These are phyloP conservation scores for Corvus hawaiiensis DNA, from an alignment of 2,113 vertebrate genomes.

Conservation along the genomic window DNA sequence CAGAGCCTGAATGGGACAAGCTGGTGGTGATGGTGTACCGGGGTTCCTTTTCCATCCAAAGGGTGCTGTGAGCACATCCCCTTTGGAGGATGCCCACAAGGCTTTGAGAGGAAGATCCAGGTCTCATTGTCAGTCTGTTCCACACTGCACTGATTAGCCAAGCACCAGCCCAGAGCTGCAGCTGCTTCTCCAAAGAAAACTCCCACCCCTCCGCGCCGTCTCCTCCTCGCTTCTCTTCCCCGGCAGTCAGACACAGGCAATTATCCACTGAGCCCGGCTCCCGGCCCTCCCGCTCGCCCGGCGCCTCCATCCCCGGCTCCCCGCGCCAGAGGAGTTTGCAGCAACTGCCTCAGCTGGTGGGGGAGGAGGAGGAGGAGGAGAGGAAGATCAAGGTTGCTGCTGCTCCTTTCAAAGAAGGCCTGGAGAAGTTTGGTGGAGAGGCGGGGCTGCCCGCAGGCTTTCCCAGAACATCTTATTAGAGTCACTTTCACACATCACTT, in stretches of 20 bases:
- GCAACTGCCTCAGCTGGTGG: not conserved
- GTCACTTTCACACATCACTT: constrained; percentile 67
- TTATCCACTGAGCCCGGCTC: not conserved
- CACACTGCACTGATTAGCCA: not conserved
- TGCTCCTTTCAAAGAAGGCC: constrained; percentile 37
- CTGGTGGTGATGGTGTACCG: fast-evolving
- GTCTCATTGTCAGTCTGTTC: not conserved
- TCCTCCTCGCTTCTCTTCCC: not conserved
- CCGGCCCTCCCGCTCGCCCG: not conserved
- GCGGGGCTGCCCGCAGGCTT: constrained; percentile 18
- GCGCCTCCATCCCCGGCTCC: not conserved
- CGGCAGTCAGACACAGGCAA: not conserved
- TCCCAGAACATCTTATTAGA: constrained; percentile 46
- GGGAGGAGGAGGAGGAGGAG: not conserved
- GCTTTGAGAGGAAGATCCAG: not conserved
- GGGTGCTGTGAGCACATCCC: not conserved
- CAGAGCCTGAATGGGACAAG: not conserved
- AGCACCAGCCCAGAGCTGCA: not conserved
- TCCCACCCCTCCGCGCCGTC: not conserved
- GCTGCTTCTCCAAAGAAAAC: not conserved
- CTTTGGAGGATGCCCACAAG: not conserved
- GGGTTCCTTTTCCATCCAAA: not conserved
- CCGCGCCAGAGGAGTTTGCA: fast-evolving
- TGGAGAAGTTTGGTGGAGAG: constrained; percentile 27
- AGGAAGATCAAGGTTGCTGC: constrained; percentile 45